Base-by-base conservation (phyloP, 2,888 invertebrate genomes). In the Sinelater perroti region DNA sequence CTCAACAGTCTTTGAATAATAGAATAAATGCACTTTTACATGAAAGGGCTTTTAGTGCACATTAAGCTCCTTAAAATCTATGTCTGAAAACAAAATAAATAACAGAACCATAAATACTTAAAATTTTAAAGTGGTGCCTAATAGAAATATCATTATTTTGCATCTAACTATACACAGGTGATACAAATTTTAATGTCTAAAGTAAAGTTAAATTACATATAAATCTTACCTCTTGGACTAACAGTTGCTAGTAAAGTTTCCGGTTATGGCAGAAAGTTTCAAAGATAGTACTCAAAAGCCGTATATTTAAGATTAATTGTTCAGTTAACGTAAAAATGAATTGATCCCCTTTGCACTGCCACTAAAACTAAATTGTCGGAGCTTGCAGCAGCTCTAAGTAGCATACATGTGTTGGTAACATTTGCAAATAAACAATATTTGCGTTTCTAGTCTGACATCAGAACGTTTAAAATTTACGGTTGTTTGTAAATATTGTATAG, bases 321-420 rank as follows among this genome's bases (percentile, higher is more conserved):
- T 38, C 21, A 38, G 38, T 20, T 20, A 21, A 38, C 38, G 8
- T 38, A 20, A 10, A 38, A 38, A 38, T 21, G 38, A 20, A 38
- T 38, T 38, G 20, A 10, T 38, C 20, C 4, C 11, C 21, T 38
- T 38, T 21, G 20, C 18, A 38, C 38, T 38, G 38, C 13, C 38
- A 38, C 20, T 38, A 38, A 38, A 38, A 38, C 38, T 38, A 38
- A 38, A 38, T 38, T 38, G 38, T 11, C 10, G 20, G 38, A 38
- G 21, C 20, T 38, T 38, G n/a, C n/a, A n/a, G n/a, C n/a, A 38
- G n/a, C 38, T 11, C 20, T 10, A 13, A 38, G 13, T 17, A 38
- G 38, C 21, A 10, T 38, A 20, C 38, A 20, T 20, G 21, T 21
- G 20, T 4, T 6, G 20, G 18, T 11, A 20, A 38, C 21, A 38